Conservation (phyloP, 2,797 vertebrate genomes). For the Clarias fuscus region DNA sequence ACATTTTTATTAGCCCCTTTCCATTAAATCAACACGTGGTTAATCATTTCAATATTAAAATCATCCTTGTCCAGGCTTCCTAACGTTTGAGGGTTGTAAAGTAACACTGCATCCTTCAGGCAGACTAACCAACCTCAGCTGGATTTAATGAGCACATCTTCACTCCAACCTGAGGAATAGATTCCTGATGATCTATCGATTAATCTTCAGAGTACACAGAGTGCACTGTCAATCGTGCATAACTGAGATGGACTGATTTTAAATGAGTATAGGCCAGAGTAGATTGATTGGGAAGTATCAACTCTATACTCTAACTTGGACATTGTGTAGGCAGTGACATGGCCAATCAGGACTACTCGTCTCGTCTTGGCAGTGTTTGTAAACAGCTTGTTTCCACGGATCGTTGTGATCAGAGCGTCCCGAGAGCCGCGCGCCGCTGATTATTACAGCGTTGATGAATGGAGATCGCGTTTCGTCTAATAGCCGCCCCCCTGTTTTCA, state of each 20-base stretch:
- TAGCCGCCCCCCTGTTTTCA: constrained; percentile 87
- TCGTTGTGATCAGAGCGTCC: constrained; percentile 82
- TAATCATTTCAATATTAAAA: neutral
- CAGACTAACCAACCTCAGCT: neutral
- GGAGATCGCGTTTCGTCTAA: constrained; percentile 89
- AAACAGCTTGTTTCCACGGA: constrained; percentile 84
- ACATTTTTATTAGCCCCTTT: neutral
- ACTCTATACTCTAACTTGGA: neutral
- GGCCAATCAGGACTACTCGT: constrained; percentile 67
- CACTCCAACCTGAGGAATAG: neutral
- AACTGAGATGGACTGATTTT: neutral
- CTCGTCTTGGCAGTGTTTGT: constrained; percentile 86
- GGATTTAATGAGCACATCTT: constrained; percentile 2
- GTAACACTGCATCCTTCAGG: neutral
- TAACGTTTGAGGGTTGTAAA: neutral
- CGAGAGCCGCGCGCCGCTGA: constrained; percentile 68
- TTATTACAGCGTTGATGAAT: constrained; percentile 86
- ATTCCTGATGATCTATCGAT: neutral
- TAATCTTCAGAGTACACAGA: neutral
- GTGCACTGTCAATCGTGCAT: constrained; percentile 1
- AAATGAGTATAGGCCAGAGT: neutral
- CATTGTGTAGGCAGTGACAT: constrained; percentile 64
- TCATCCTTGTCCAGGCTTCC: neutral
- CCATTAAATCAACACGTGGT: neutral
- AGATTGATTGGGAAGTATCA: constrained; percentile 23